Percentiles rank a stretch among this genome's conserved stretches.
Conservation (phyloP, 2,113 vertebrate genomes). For the Hipposideros armiger region DNA sequence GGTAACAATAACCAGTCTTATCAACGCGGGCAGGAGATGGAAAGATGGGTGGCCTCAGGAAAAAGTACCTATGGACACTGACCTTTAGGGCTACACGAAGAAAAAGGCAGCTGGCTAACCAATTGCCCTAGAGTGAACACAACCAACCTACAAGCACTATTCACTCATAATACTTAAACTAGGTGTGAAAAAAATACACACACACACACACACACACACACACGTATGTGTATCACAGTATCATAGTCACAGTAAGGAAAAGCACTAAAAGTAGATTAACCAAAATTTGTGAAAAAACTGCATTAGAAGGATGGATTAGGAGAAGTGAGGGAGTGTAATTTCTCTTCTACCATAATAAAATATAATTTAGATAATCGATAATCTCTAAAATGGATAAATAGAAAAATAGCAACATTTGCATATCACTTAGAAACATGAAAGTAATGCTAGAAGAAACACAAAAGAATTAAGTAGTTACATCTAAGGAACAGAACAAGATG, state of each 20-base stretch:
- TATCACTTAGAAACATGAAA: slow-evolving; percentile 20
- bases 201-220: not conserved
- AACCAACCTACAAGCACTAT: not conserved
- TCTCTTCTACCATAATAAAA: not conserved
- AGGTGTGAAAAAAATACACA: not conserved
- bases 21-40: not conserved
- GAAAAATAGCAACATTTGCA: not conserved
- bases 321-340: not conserved
- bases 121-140: not conserved
- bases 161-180: not conserved
- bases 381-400: not conserved
- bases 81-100: not conserved
- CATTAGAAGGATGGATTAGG: not conserved
- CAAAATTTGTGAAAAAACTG: not conserved
- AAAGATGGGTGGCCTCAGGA: not conserved
- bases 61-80: not conserved
- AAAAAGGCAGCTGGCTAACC: not conserved
- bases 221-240: not conserved
- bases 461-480: not conserved
- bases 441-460: not conserved
- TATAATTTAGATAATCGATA: not conserved
- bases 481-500: not conserved
- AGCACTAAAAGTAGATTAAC: not conserved
- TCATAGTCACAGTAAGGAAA: not conserved
- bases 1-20: not conserved